phyloP scores from a whole-genome alignment of 2,113 vertebrate genomes.

The Delphinapterus leucas region DNA sequence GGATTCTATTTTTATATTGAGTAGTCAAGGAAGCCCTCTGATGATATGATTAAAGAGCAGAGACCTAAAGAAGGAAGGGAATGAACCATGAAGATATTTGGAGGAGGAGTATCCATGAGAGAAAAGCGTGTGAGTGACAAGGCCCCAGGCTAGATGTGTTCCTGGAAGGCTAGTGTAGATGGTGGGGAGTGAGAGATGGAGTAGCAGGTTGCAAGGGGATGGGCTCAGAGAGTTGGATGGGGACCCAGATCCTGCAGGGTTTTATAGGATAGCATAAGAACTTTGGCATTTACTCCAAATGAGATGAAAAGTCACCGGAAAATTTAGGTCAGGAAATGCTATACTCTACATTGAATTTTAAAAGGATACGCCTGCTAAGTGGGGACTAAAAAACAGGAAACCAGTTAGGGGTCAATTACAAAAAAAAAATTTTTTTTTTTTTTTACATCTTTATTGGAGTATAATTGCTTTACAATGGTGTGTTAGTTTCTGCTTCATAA shows the following conservation, averaged over 20 bases:
- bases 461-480: no score
- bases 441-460: no score
- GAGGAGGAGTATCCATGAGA: not conserved
- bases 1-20: not conserved
- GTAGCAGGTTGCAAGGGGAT: not conserved
- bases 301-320: not conserved
- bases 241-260: not conserved
- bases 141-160: not conserved
- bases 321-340: not conserved
- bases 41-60: not conserved
- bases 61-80: not conserved
- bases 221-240: not conserved
- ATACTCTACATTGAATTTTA: not conserved
- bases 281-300: not conserved
- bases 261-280: not conserved
- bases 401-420: not conserved
- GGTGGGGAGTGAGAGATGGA: not conserved
- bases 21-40: not conserved
- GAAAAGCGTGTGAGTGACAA: not conserved
- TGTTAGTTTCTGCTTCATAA: no score
- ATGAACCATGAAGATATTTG: not conserved
- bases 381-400: not conserved
- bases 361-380: not conserved
- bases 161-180: not conserved
- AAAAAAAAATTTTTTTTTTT: not conserved